Evolutionary conservation across 2,113 vertebrate species (phyloP).

Genomic region (Tapirus terrestris): DNA sequence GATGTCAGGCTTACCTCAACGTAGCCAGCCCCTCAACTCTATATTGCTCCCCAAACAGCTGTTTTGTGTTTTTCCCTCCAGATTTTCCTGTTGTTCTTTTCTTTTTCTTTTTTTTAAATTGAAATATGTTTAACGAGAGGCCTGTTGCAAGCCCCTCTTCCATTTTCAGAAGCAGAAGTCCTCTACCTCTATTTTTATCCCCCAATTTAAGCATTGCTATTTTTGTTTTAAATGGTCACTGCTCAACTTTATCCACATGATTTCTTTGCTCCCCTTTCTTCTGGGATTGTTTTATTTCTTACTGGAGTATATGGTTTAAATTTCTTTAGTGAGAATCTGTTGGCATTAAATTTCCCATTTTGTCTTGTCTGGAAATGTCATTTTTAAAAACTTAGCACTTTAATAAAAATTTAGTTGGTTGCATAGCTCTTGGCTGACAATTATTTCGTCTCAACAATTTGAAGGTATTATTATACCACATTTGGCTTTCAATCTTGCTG

Average conservation of each 20-base stretch:
- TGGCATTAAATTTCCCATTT: background rate
- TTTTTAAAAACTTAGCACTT: background rate
- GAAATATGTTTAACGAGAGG: background rate
- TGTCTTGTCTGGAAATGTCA: background rate
- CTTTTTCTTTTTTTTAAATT: background rate
- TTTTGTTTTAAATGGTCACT: background rate
- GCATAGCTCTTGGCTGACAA: background rate
- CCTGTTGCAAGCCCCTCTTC: background rate
- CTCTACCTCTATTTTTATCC: background rate
- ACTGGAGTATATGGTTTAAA: background rate
- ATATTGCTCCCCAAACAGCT: background rate
- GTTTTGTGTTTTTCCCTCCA: background rate
- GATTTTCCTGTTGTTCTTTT: background rate
- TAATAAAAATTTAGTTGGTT: background rate
- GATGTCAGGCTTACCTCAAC: background rate
- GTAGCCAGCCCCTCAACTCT: background rate
- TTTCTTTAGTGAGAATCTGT: background rate
- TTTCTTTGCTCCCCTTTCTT: background rate
- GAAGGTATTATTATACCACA: background rate
- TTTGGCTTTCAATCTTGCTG: background rate
- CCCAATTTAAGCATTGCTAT: background rate
- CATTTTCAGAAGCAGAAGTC: background rate
- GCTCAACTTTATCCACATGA: background rate
- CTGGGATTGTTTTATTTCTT: conserved; percentile 8
- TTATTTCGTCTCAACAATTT: background rate